A percentile compares a stretch with the other conserved stretches of the same genome.
Conservation (phyloP, 1,140 invertebrate species). For the Solenopsis fugax region DNA sequence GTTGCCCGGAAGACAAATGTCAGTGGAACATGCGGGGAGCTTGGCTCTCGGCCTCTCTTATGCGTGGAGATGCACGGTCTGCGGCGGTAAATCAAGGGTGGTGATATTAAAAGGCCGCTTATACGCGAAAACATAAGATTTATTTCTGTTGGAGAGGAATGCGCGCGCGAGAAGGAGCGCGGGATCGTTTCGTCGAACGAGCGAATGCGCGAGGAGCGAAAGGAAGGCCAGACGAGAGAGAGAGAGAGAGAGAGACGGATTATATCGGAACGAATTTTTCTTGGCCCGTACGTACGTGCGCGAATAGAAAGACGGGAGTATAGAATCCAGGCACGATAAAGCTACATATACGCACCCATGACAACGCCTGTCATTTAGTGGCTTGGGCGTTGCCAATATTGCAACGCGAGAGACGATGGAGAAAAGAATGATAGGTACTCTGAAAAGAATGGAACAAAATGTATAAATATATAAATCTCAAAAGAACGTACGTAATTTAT, state of each 20-base stretch:
- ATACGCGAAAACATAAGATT: constrained; percentile 85
- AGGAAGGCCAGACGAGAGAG: constrained; percentile 9
- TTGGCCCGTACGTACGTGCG: not conserved
- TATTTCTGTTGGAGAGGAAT: constrained; percentile 77
- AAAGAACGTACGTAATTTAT: not conserved
- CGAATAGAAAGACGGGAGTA: constrained; percentile 27
- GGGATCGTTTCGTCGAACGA: constrained; percentile 32
- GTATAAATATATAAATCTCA: not conserved
- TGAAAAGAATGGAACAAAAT: no score
- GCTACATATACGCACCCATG: constrained; percentile 37
- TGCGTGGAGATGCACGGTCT: constrained; percentile 78
- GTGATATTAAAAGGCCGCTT: constrained; percentile 86
- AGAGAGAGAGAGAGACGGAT: constrained; percentile 8
- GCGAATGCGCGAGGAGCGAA: not conserved
- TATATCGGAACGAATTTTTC: constrained; percentile 57
- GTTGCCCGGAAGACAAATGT: constrained; percentile 83
- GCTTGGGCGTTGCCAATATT: constrained; percentile 72
- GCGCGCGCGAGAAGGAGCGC: constrained; percentile 45
- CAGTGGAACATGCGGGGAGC: constrained; percentile 67
- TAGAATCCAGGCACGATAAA: constrained; percentile 23
- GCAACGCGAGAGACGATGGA: constrained; percentile 22
- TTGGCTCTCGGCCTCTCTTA: constrained; percentile 71
- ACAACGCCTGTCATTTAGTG: constrained; percentile 74
- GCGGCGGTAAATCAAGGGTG: constrained; percentile 84
- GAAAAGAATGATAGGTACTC: not conserved